Percentiles rank a stretch among this genome's conserved stretches.
Evolutionary conservation across 1,140 invertebrate genomes (phyloP).

Genomic region (Pseudomyrmex pallidus): DNA sequence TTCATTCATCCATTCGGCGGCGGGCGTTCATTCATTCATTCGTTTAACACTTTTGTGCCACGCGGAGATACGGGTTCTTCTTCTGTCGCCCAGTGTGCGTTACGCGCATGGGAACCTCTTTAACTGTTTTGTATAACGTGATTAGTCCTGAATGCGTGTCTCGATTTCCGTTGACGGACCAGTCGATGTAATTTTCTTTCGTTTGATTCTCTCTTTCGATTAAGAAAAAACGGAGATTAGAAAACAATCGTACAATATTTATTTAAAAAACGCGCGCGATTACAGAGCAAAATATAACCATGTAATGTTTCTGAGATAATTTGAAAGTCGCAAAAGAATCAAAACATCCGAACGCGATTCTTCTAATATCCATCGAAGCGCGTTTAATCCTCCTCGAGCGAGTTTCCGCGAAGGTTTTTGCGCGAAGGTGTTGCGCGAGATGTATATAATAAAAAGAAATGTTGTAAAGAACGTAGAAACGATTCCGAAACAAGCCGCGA

Average conservation of each 20-base stretch:
- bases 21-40: conserved; percentile 78
- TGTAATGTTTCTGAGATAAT: no score
- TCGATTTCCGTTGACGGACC: neutral
- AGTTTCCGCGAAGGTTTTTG: neutral
- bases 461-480: neutral
- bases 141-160: conserved; percentile 75
- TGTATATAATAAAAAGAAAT: neutral
- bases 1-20: conserved; percentile 76
- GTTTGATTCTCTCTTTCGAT: neutral
- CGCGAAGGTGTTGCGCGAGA: neutral
- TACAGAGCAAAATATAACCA: no score
- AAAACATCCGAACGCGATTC: neutral
- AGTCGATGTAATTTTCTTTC: neutral
- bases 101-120: conserved; percentile 78
- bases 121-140: conserved; percentile 83
- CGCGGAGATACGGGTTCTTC: conserved; percentile 79
- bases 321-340: neutral
- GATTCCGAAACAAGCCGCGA: conserved; percentile 3
- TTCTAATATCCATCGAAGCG: neutral
- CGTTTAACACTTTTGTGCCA: conserved; percentile 83
- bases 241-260: neutral
- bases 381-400: neutral
- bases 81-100: conserved; percentile 59
- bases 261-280: neutral
- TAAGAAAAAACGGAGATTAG: neutral